phyloP scores from a whole-genome alignment of 2,797 vertebrate species.

The Acrossocheilus wenchowensis region DNA sequence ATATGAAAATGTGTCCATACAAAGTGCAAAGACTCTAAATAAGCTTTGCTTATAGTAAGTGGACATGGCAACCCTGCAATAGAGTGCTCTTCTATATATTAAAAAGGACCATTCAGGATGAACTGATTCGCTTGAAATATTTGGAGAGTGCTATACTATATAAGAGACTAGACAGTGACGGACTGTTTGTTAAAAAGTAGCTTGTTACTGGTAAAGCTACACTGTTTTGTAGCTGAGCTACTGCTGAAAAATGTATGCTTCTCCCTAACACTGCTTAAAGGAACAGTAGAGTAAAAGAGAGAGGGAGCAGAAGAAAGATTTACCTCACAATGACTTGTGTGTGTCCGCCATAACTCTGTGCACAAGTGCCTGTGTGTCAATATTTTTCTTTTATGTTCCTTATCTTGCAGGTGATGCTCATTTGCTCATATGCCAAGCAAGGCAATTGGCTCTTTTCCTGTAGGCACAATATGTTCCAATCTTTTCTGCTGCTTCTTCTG shows the following conservation, averaged over 20 bases:
- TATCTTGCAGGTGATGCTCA: slow-evolving; percentile 13
- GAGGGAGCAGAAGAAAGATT: background rate
- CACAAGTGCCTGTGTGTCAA: background rate
- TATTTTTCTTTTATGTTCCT: slow-evolving; percentile 31
- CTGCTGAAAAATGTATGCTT: background rate
- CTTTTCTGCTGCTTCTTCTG: slow-evolving; percentile 35
- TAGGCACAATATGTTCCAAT: slow-evolving; percentile 46
- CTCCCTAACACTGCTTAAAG: background rate
- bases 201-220: background rate
- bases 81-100: no score
- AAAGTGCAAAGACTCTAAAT: no score
- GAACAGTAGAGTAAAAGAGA: background rate
- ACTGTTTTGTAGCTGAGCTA: background rate
- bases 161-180: background rate
- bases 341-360: slow-evolving; percentile 2
- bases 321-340: background rate
- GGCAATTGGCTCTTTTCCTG: slow-evolving; percentile 28
- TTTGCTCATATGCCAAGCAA: slow-evolving; percentile 32
- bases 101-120: no score
- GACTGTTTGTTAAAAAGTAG: background rate
- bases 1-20: no score
- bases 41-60: no score
- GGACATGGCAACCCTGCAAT: no score
- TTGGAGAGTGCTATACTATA: background rate
- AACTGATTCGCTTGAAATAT: no score